Conservation (phyloP, 2,113 vertebrate genomes). For the Petrocephalus zakoni region DNA sequence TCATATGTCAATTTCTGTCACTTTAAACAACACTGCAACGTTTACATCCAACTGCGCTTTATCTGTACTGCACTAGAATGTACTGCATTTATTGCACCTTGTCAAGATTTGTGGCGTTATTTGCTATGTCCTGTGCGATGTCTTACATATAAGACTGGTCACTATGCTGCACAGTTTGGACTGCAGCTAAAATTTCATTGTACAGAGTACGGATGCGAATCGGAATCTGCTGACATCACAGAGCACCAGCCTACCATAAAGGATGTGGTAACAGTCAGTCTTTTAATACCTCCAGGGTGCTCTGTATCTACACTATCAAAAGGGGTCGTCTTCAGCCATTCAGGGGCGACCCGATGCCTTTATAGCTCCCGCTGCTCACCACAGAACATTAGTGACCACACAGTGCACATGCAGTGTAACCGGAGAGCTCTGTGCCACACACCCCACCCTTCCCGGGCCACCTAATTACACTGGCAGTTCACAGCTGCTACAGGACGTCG, state of each 20-base stretch:
- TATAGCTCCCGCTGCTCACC: neutral
- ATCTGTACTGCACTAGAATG: too few relatives aligned
- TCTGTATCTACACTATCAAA: neutral
- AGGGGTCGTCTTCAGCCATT: neutral
- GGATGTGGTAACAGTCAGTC: neutral
- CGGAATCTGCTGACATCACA: too few relatives aligned
- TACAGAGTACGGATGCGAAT: too few relatives aligned
- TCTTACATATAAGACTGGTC: too few relatives aligned
- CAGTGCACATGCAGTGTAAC: neutral
- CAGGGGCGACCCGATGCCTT: neutral
- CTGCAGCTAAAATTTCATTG: too few relatives aligned
- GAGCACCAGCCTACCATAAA: neutral
- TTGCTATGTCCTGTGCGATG: too few relatives aligned
- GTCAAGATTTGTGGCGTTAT: too few relatives aligned
- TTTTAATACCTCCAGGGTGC: neutral
- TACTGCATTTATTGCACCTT: too few relatives aligned
- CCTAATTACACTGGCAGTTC: neutral
- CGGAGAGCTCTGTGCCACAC: neutral
- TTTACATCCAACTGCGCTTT: too few relatives aligned
- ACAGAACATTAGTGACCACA: neutral
- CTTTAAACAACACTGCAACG: too few relatives aligned
- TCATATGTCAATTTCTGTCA: too few relatives aligned
- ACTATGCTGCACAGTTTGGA: too few relatives aligned
- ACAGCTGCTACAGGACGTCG: neutral
- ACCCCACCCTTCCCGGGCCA: neutral